Conservation (phyloP, 2,113 vertebrate genomes). For the Oxyura jamaicensis region DNA sequence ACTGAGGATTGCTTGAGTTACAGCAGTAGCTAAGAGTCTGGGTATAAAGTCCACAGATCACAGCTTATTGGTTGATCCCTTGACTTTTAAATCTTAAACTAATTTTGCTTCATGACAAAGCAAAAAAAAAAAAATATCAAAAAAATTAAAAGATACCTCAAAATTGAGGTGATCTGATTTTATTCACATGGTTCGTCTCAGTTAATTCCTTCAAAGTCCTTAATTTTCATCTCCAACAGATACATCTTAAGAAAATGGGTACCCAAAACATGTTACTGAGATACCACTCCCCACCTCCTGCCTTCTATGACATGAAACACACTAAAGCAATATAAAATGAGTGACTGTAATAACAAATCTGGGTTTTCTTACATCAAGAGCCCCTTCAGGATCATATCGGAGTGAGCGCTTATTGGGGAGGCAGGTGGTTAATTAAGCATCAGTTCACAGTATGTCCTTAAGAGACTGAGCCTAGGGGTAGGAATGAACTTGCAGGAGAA, state of each 20-base stretch:
- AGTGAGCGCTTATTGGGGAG: background rate
- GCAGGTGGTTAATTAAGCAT: conserved; percentile 67
- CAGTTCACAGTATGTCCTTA: conserved; percentile 49
- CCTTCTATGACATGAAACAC: background rate
- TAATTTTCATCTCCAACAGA: background rate
- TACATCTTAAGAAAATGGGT: background rate
- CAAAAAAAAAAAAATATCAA: no score
- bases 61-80: background rate
- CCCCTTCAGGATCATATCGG: background rate
- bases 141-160: background rate
- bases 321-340: background rate
- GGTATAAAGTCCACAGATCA: background rate
- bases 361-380: background rate
- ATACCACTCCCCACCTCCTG: background rate
- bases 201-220: background rate
- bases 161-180: background rate
- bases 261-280: background rate
- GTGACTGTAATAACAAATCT: background rate
- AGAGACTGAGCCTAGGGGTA: conserved; percentile 33
- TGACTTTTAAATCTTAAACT: background rate
- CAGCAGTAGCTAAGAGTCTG: background rate
- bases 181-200: rapidly evolving
- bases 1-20: background rate
- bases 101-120: background rate
- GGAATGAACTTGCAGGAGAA: conserved; percentile 29